Percentiles rank a stretch among this genome's conserved stretches.
Conservation (phyloP, 2,797 vertebrate genomes). For the Pseudocheirus occidentalis region DNA sequence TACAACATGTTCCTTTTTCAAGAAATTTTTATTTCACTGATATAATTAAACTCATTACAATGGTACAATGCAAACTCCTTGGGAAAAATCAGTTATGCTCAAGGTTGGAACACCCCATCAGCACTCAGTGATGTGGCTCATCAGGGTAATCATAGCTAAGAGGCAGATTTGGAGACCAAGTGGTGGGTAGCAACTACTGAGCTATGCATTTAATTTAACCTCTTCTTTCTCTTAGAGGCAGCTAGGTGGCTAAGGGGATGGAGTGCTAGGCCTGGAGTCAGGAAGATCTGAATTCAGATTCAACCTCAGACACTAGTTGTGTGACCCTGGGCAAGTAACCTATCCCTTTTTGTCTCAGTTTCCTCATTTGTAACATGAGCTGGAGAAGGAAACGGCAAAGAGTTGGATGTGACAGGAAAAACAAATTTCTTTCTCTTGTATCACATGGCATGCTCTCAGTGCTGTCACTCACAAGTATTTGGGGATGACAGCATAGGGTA, state of each 20-base stretch:
- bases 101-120: constrained; percentile 34
- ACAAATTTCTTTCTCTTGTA: background rate
- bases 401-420: background rate
- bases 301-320: background rate
- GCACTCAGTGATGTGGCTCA: constrained; percentile 43
- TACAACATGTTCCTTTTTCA: constrained; percentile 52
- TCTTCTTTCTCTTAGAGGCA: background rate
- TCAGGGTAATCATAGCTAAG: background rate
- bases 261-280: background rate
- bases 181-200: background rate
- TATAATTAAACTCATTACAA: constrained; percentile 41
- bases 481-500: background rate
- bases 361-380: background rate
- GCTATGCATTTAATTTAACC: constrained; percentile 33
- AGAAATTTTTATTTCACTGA: constrained; percentile 54
- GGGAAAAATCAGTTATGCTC: constrained; percentile 35
- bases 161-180: constrained; percentile 5
- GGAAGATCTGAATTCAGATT: background rate
- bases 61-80: constrained; percentile 19
- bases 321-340: background rate
- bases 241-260: background rate
- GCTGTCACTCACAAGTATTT: constrained; percentile 1
- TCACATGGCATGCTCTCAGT: background rate
- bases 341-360: background rate
- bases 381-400: background rate